These are phyloP conservation scores for Poecilia gillii DNA, from an alignment of 2,797 vertebrate genomes.

Conservation along the genomic window DNA sequence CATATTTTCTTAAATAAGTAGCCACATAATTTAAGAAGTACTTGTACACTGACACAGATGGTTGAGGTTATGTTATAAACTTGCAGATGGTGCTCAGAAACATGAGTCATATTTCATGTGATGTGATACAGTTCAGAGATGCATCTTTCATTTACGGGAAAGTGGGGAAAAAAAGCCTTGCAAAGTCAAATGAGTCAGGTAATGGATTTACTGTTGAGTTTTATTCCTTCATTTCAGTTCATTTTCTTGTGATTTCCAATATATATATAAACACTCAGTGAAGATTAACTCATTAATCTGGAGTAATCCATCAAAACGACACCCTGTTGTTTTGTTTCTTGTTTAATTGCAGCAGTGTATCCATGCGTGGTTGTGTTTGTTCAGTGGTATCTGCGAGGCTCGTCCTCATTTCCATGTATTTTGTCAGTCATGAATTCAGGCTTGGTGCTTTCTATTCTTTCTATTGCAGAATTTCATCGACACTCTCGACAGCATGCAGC, in stretches of 20 bases:
- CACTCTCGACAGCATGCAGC: constrained; percentile 65
- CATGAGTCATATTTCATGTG: constrained; percentile 64
- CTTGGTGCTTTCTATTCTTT: constrained; percentile 46
- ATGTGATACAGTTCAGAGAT: constrained; percentile 45
- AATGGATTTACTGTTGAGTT: constrained; percentile 3
- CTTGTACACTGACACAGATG: constrained; percentile 68
- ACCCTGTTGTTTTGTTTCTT: constrained; percentile 50
- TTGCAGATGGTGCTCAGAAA: constrained; percentile 64
- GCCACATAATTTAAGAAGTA: constrained; percentile 47
- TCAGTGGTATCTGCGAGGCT: constrained; percentile 2
- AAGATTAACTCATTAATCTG: constrained; percentile 36
- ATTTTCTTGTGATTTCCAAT: constrained; percentile 33
- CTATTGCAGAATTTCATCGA: constrained; percentile 61
- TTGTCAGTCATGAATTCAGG: constrained; percentile 51
- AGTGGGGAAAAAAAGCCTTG: constrained; percentile 8
- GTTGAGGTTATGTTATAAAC: constrained; percentile 67
- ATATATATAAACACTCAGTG: constrained; percentile 32
- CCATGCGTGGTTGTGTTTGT: constrained; percentile 21
- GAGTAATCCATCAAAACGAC: constrained; percentile 53
- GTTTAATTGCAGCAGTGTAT: constrained; percentile 40
- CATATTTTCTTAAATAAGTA: constrained; percentile 30
- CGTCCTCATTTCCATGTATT: constrained; percentile 48
- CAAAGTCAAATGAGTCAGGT: constrained; percentile 40
- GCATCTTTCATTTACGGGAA: constrained; percentile 41
- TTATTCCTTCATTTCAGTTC: constrained; percentile 7